A percentile compares a stretch with the other conserved stretches of the same genome.
Conservation (phyloP, 2,888 invertebrate genomes). For the Caenorhabditis plicata region DNA sequence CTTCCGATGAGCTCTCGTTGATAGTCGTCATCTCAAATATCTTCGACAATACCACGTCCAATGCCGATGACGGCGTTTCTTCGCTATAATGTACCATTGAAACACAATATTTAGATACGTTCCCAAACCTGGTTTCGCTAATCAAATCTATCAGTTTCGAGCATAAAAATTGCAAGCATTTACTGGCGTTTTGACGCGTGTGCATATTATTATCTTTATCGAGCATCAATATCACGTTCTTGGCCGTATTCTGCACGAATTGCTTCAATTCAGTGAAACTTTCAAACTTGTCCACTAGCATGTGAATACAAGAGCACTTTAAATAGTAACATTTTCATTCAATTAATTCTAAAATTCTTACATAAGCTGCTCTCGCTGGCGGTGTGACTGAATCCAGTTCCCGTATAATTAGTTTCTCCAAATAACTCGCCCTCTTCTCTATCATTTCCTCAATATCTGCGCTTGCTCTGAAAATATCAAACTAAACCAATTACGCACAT, state of each 20-base stretch:
- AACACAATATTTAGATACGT: too few relatives aligned
- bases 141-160: constrained; percentile 42
- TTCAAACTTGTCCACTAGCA: constrained; percentile 20
- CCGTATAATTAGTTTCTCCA: constrained; percentile 30
- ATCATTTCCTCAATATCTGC: constrained; percentile 39
- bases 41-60: constrained; percentile 26
- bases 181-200: constrained; percentile 49
- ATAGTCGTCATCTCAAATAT: constrained; percentile 45
- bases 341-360: constrained; percentile 6
- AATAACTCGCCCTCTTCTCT: constrained; percentile 16
- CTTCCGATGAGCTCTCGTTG: constrained; percentile 6
- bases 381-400: constrained; percentile 22
- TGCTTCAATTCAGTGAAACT: constrained; percentile 29
- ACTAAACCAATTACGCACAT: too few relatives aligned
- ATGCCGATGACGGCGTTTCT: constrained; percentile 17
- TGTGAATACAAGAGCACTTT: constrained; percentile 32
- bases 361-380: constrained; percentile 37
- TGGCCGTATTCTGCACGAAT: constrained; percentile 35
- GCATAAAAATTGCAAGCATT: constrained; percentile 53
- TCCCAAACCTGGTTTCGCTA: constrained; percentile 22
- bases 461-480: too few relatives aligned
- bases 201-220: constrained; percentile 52
- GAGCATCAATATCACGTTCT: constrained; percentile 49
- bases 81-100: too few relatives aligned
- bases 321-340: constrained; percentile 6